These are phyloP conservation scores for Paradisaea rubra DNA, from an alignment of 2,113 vertebrate genomes.

Conservation along the genomic window DNA sequence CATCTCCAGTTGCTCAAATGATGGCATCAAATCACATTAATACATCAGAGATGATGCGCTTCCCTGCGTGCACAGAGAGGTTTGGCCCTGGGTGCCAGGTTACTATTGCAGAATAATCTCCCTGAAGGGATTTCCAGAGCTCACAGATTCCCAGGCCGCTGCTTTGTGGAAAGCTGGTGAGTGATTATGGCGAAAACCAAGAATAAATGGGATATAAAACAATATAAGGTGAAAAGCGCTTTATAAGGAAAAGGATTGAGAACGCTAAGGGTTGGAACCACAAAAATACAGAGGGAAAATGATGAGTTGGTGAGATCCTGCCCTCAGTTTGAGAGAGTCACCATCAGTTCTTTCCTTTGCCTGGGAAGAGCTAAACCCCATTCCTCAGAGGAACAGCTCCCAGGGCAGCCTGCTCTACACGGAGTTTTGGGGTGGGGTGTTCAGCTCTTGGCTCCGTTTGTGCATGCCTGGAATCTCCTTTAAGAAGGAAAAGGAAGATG, in stretches of 20 bases:
- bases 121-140: not conserved
- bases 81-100: not conserved
- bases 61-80: not conserved
- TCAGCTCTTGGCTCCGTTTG: not conserved
- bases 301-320: not conserved
- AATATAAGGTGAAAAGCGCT: not conserved
- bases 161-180: not conserved
- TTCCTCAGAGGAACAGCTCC: not conserved
- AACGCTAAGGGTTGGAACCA: not conserved
- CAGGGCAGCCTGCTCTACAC: not conserved
- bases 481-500: not conserved
- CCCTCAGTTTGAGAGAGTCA: not conserved
- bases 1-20: not conserved
- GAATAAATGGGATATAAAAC: fast-evolving
- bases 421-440: not conserved
- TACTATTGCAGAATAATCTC: not conserved
- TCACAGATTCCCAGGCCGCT: not conserved
- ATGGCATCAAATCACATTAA: not conserved
- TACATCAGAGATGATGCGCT: not conserved
- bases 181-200: not conserved
- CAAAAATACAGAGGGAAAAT: fast-evolving
- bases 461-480: not conserved
- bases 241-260: not conserved
- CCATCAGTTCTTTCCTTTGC: not conserved
- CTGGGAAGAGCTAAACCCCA: not conserved